Conservation (phyloP, 2,113 vertebrate species). For the Tyto alba region DNA sequence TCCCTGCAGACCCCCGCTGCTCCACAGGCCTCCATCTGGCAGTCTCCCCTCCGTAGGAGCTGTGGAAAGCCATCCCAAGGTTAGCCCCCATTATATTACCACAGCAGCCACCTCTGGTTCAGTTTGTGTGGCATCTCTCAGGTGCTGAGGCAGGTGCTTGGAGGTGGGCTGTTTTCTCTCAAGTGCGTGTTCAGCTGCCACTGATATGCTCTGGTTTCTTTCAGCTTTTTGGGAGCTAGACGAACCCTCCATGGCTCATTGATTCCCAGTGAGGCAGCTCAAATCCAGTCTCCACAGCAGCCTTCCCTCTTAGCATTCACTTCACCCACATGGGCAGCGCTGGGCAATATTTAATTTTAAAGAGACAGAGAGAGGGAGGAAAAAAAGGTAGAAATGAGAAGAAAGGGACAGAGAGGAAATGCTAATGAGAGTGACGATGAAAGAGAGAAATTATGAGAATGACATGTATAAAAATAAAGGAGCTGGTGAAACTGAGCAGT, state of each 20-base stretch:
- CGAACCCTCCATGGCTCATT: not conserved
- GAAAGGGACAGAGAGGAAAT: not conserved
- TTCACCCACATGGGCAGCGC: not conserved
- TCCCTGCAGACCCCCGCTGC: not conserved
- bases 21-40: not conserved
- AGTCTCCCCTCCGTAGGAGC: not conserved
- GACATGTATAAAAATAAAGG: not conserved
- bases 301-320: slow-evolving; percentile 3
- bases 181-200: not conserved
- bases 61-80: not conserved
- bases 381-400: not conserved
- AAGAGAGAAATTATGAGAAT: not conserved
- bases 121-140: not conserved
- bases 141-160: not conserved
- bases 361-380: not conserved
- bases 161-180: not conserved
- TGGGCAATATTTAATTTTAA: slow-evolving; percentile 39
- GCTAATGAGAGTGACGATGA: not conserved
- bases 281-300: not conserved
- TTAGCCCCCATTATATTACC: not conserved
- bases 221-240: not conserved
- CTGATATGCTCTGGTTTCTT: not conserved
- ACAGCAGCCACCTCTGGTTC: not conserved
- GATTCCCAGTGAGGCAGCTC: slow-evolving; percentile 4
- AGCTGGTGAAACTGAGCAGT: not conserved